Base-by-base conservation (phyloP, 1,140 invertebrate species). In the fruit fly (Drosophila melanogaster) region DNA sequence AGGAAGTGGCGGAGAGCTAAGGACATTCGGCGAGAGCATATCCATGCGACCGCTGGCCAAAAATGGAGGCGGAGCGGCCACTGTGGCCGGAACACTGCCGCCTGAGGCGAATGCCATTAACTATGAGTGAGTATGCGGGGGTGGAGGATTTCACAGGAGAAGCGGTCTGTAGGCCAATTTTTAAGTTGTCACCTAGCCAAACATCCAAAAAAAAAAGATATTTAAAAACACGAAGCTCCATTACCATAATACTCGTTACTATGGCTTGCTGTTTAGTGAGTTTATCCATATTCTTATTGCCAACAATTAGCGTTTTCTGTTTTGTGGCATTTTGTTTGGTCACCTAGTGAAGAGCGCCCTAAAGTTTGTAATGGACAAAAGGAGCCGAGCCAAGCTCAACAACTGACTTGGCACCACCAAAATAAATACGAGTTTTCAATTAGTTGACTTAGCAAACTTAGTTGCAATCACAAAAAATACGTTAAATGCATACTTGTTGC, bases 1-100 rank as follows among this genome's bases (percentile, higher is more conserved):
- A 0, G 69, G 76, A 37, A 90, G 78, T 46, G 93, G 81, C 72
- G 93, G 79, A 55, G 93, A 90, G 74, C 77, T 91, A 67, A 91
- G 81, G 75, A 93, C 83, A 60, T 94, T 94, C 61, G 95, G 95
- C 83, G 96, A 97, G 83, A 95, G 94, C 79, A 97, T 97, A 90
- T 96, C 96, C 17, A 92, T 97, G 78, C 93, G 96, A 65, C 95
- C 96, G 26, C 93, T 97, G 37, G 94, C 96, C 53, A 90, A 70
- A 22, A 90, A 85, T 22, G 81, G 79, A 1, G 64, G 66, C 14
- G 67, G 79, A 41, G 77, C 70, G 37, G 51, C 66, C 7, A 70
- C 81, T 10, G 69, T 77, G 17, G 57, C 79, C 8, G 73, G 90
- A 46, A 72, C 81, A 1, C 57, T 89, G 49, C 85, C 85, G 40